Base-by-base conservation (phyloP, 2,888 invertebrate genomes). In the Callosobruchus maculatus region DNA sequence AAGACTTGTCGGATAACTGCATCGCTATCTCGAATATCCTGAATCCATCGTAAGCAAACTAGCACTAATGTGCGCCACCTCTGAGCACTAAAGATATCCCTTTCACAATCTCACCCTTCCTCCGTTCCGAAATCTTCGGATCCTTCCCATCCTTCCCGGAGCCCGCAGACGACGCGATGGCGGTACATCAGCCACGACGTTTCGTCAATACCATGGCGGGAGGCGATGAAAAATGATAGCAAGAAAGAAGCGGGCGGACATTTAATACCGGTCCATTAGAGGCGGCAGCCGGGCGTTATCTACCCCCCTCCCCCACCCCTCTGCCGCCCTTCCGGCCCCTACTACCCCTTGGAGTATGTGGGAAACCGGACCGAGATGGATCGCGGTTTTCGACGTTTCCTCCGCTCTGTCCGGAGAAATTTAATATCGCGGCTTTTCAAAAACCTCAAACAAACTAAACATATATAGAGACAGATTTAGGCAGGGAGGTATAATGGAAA, bases 191-290 rank as follows among this genome's bases (percentile, higher is more conserved):
- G 18, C 70, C 80, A 78, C 77, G 78, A 78, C 78, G 79, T 76
- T 79, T 77, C 82, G 83, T 83, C 84, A 83, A 80, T 80, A 78
- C 77, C 80, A 81, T 82, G 82, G 21, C 82, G 82, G 80, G 80
- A 82, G 83, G 84, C 84, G 84, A 84, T 85, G 84, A 84, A 84
- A 83, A 84, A 85, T 85, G 84, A 84, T 84, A 83, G 83, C 80
- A 81, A 81, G 82, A 82, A 81, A 82, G 49, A 49, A 49, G 82
- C 81, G 80, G 81, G 81, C 82, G 81, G 84, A 84, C 84, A 85
- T 84, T 84, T 84, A 84, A 85, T 85, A 85, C 83, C 82, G 83
- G 83, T 85, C 84, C 85, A 85, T 85, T 85, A 85, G 84, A 80
- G 81, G 21, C 49, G 49, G 49, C 49, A 13, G 49, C 49, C 49